Conservation (phyloP, 35 echinoderm and acorn worm species). For the Eucidaris tribuloides region DNA sequence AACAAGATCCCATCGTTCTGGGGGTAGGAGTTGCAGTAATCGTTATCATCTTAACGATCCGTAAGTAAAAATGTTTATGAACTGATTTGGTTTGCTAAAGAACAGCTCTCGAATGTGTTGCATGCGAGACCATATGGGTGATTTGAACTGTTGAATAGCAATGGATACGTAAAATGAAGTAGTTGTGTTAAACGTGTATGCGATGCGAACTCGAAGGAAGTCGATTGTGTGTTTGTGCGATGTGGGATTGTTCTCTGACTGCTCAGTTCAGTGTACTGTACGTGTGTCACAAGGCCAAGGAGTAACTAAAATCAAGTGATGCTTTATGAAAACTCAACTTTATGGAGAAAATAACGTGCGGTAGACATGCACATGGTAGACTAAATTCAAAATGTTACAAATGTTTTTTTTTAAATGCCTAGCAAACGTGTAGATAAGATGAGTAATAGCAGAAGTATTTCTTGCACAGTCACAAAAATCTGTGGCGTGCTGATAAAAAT, state of each 20-base stretch:
- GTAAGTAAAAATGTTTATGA: conserved; percentile 20
- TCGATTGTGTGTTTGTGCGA: not conserved
- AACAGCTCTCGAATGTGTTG: not conserved
- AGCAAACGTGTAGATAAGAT: too few species aligned
- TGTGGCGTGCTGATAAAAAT: too few species aligned
- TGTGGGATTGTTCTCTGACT: not conserved
- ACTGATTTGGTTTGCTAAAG: not conserved
- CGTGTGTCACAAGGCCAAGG: too few species aligned
- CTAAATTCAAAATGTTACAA: too few species aligned
- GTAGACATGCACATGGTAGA: not conserved
- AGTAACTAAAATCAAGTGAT: not conserved
- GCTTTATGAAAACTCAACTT: not conserved
- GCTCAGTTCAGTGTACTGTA: too few species aligned
- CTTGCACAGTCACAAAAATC: too few species aligned
- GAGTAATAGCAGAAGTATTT: too few species aligned
- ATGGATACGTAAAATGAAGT: not conserved
- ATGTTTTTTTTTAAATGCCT: too few species aligned
- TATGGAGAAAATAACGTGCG: not conserved
- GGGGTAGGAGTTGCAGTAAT: conserved; percentile 53
- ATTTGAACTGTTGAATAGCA: not conserved
- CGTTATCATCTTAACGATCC: conserved; percentile 55
- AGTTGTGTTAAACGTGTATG: not conserved
- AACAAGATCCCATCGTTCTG: conserved; percentile 55
- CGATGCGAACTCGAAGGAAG: too few species aligned
- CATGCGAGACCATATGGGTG: not conserved